Percentiles rank a stretch among this genome's conserved stretches.
Conservation (phyloP, 2,888 invertebrate genomes). For the Ferrisia virgata region DNA sequence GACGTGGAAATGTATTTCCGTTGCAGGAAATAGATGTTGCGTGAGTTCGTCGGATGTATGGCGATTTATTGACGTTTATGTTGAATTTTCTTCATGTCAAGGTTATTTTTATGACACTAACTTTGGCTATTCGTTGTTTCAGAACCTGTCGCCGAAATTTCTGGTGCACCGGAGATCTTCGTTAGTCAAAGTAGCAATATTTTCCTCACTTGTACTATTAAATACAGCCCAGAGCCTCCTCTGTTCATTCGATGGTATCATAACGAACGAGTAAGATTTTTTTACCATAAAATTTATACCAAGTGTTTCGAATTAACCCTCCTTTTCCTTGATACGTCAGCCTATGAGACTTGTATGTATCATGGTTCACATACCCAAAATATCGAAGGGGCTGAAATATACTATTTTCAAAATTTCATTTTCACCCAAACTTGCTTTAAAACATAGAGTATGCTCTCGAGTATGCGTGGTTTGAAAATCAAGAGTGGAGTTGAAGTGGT, state of each 20-base stretch:
- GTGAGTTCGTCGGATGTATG: background rate
- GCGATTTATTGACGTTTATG: background rate
- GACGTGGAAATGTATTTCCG: conserved; percentile 4
- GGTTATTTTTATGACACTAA: background rate
- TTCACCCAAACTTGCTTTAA: too few species aligned
- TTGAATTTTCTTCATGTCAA: background rate
- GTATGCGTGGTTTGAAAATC: too few species aligned
- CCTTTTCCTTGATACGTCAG: too few species aligned
- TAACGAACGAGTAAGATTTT: conserved; percentile 23
- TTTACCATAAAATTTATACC: background rate
- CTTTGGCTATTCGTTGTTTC: background rate
- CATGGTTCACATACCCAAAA: too few species aligned
- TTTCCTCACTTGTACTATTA: conserved; percentile 30
- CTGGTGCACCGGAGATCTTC: conserved; percentile 36
- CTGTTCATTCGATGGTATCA: conserved; percentile 37
- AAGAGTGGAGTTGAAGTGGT: too few species aligned
- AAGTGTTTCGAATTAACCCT: too few species aligned
- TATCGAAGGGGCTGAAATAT: too few species aligned
- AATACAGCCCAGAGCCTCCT: conserved; percentile 36
- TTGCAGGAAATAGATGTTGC: background rate
- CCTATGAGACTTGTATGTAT: too few species aligned
- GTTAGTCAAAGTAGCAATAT: conserved; percentile 41
- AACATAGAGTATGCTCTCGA: too few species aligned
- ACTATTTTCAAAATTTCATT: too few species aligned
- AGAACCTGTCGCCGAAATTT: conserved; percentile 39